Percentiles rank a stretch among this genome's conserved stretches.
These are phyloP conservation scores for Oscheius sp. DNA, from an alignment of 1,140 invertebrate species.

Conservation along the genomic window DNA sequence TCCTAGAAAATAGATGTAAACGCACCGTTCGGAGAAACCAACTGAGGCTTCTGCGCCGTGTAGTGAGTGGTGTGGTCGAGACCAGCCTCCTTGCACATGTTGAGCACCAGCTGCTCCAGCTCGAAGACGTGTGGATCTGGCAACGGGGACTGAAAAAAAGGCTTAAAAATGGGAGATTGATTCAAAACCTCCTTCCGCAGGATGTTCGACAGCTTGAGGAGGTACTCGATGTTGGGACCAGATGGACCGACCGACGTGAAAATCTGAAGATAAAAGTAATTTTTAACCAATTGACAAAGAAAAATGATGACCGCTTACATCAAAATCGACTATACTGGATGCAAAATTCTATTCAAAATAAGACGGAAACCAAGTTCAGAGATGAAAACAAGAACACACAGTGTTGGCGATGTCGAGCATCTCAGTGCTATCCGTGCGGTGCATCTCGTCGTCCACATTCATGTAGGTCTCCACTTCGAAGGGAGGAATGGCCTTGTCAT, in stretches of 20 bases:
- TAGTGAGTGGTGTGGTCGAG: not conserved
- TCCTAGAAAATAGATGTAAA: no score
- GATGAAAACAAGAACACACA: not conserved
- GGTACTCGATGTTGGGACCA: slow-evolving; percentile 1
- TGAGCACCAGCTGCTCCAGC: not conserved
- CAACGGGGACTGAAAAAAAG: not conserved
- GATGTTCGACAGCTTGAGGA: not conserved
- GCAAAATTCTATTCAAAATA: no score
- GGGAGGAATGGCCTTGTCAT: not conserved
- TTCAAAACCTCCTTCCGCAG: not conserved
- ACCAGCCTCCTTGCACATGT: not conserved
- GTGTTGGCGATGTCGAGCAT: not conserved
- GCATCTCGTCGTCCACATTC: not conserved
- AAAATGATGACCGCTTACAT: no score
- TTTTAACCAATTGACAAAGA: no score
- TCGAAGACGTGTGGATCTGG: slow-evolving; percentile 2
- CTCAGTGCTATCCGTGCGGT: not conserved
- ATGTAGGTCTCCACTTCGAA: not conserved
- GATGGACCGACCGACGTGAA: not conserved
- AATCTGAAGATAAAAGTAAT: no score
- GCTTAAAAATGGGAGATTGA: not conserved
- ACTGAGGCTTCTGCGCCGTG: no score
- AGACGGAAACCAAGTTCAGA: not conserved
- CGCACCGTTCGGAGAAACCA: no score
- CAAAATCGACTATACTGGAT: no score